Evolutionary conservation across 2,888 invertebrate genomes (phyloP), one percentile per base, ranked within the genome.

Genomic region (Plebejus anna): DNA sequence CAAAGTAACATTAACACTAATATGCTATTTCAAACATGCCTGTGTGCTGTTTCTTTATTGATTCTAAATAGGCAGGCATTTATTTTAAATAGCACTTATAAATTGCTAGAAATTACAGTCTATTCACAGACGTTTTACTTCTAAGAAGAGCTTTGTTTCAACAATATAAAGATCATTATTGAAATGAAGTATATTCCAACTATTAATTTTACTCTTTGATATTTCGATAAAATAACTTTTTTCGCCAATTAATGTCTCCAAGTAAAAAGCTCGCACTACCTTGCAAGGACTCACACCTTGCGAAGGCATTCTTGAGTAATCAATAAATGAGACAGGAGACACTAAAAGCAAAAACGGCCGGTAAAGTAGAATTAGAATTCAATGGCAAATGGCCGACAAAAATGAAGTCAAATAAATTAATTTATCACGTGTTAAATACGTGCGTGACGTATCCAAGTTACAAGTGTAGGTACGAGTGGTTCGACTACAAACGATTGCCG

Each of bases 371-470:
- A 11, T 47, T 47, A 71, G 22, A 47, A 72, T 47, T 28, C 38
- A 28, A 47, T n/a, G 71, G 42, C 11, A 71, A 71, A 72, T 47
- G 71, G 42, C 72, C 72, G 72, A 72, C 47, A 9, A 72, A 72
- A 72, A 72, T 72, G 32, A 47, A 72, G 47, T 42, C 47, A 72
- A 71, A 71, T 71, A 71, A 72, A 42, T 72, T n/a, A n/a, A n/a
- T 72, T 72, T 72, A 72, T 72, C 72, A 72, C 72, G 72, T 72
- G 47, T 72, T 47, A 22, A 72, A 47, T 72, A 72, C 42, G 72
- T 47, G 72, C 22, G 72, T 72, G 72, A 72, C 47, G 72, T 47
- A 42, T 32, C 32, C 32, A 16, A 66, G 66, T 66, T 66, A 66
- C 66, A 66, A 66, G 66, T 66, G 66, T 16, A 66, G 66, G 66